Conservation (phyloP, 2,113 vertebrate genomes). For the Okapia johnstoni region DNA sequence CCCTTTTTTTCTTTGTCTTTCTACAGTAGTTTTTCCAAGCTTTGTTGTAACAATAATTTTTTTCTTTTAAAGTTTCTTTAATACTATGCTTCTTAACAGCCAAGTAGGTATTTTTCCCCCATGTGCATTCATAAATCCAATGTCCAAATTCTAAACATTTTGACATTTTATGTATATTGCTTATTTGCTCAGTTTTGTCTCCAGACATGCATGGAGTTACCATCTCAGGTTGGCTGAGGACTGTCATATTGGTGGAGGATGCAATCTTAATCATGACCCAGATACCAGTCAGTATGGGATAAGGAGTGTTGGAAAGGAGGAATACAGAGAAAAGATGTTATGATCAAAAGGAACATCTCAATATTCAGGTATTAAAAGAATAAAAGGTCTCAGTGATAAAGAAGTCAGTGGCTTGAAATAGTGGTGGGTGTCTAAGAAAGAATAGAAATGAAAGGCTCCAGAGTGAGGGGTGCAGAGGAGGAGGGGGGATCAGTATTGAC, state of each 20-base stretch:
- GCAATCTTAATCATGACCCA: neutral
- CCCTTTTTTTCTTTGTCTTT: constrained; percentile 88
- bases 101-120: constrained; percentile 93
- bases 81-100: constrained; percentile 89
- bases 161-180: constrained; percentile 93
- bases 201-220: neutral
- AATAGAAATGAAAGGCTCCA: neutral
- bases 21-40: constrained; percentile 82
- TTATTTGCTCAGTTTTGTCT: constrained; percentile 89
- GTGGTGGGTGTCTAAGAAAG: neutral
- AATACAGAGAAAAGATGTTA: neutral
- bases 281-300: neutral
- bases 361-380: neutral
- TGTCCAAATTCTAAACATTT: constrained; percentile 95
- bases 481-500: neutral
- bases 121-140: constrained; percentile 94
- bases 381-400: neutral
- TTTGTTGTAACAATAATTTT: constrained; percentile 83
- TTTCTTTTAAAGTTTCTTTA: constrained; percentile 93
- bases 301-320: neutral
- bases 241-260: neutral
- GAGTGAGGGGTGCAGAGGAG: neutral
- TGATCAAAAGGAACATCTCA: neutral
- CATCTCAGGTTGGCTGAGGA: neutral
- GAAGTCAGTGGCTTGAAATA: neutral